Evolutionary conservation across 2,113 vertebrate species (phyloP).

Genomic region (Phodopus roborovskii): DNA sequence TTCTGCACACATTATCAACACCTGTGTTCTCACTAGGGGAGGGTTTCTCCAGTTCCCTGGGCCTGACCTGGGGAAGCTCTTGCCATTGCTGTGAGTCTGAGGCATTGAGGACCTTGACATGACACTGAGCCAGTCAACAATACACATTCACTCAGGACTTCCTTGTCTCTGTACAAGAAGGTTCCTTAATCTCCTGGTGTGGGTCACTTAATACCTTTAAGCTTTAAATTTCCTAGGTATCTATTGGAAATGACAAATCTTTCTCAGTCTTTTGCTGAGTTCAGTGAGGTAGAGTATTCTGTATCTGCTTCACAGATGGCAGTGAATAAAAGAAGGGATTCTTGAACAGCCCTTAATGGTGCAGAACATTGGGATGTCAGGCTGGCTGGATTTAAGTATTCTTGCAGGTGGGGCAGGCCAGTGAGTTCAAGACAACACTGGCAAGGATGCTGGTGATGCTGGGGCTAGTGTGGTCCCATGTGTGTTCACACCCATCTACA

Average conservation of each 20-base stretch:
- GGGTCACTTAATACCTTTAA: slow-evolving; percentile 21
- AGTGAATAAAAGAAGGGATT: not conserved
- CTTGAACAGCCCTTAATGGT: not conserved
- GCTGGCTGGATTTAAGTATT: not conserved
- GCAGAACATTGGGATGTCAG: not conserved
- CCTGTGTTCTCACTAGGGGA: not conserved
- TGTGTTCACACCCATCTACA: not conserved
- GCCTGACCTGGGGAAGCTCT: not conserved
- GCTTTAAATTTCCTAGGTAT: not conserved
- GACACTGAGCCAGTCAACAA: not conserved
- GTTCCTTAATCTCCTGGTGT: not conserved
- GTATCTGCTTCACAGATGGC: not conserved
- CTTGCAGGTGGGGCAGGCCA: too few relatives aligned
- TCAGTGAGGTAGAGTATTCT: not conserved
- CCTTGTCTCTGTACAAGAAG: not conserved
- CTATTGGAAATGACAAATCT: not conserved
- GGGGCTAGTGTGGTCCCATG: not conserved
- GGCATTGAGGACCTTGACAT: not conserved
- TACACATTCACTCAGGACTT: not conserved
- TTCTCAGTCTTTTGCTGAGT: not conserved
- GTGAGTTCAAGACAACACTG: not conserved
- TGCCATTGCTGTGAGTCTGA: not conserved
- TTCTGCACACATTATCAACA: not conserved
- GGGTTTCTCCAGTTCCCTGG: not conserved
- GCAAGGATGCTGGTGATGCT: not conserved